Evolutionary conservation across 2,888 invertebrate genomes (phyloP), one percentile per base, ranked within the genome.

Genomic region (Andrena trimmerana): DNA sequence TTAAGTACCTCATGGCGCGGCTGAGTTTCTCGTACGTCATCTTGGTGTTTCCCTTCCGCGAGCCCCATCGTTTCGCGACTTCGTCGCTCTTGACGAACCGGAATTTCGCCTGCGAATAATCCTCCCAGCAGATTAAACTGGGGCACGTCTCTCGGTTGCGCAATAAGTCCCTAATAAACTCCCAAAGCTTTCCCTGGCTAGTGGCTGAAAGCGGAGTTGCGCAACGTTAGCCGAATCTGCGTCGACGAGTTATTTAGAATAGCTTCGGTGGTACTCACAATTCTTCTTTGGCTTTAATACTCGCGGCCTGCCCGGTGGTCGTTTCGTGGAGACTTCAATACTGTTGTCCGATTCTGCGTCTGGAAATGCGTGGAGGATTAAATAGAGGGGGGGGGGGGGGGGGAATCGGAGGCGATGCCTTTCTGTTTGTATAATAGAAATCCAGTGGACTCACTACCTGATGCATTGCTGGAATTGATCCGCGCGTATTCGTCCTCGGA

Each of bases 11-110:
- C 97, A 98, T 97, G 20, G 98, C 98, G 84, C 98, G 94, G 94
- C 98, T 98, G 91, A 98, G 96, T 94, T 98, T 98, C 94, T 98
- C 98, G 92, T 98, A 98, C 59, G 97, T 98, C 98, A 98, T 98
- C 92, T 97, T 96, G 68, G 96, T 96, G 92, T 98, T 98, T 93
- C 97, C 97, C 93, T 98, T 98, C 93, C 97, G 95, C 83, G 96
- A 96, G 3, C 98, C 98, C 98, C 98, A 98, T 63, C 98, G 95
- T 90, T 97, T 96, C 1, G 98, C 98, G 4, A 98, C 97, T 91
- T 97, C 96, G 90, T 97, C 97, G 66, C 97, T 97, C 90, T 97
- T 96, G 13, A 98, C 97, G 90, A 98, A 98, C 88, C 98, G 96
- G 94, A 98, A 98, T 88, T 97, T 97, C 8, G 98, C 98, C 87